phyloP scores from a whole-genome alignment of 2,888 invertebrate species.

The Smittia sp. region DNA sequence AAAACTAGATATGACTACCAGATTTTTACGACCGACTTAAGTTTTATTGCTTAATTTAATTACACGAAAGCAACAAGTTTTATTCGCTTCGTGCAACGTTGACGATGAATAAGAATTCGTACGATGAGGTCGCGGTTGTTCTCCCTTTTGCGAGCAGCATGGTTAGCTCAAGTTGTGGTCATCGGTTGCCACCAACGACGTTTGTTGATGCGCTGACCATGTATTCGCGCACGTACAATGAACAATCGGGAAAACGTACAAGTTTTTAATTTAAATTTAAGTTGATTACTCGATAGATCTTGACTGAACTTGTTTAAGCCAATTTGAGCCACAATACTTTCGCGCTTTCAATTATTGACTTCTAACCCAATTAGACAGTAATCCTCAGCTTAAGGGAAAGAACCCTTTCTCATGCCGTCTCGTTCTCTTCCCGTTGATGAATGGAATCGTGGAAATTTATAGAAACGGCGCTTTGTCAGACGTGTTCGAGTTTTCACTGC shows the following conservation, averaged over 20 bases:
- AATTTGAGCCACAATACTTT: neutral
- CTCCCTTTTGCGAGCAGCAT: neutral
- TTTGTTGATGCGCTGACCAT: neutral
- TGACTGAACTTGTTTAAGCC: neutral
- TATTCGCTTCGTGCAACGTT: neutral
- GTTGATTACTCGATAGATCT: neutral
- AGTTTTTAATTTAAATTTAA: neutral
- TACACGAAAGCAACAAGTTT: neutral
- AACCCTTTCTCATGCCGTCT: neutral
- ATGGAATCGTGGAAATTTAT: neutral
- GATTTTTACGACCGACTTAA: neutral
- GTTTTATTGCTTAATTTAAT: conserved; percentile 2
- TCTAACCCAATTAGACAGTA: neutral
- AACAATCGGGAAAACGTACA: neutral
- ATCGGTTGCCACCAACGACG: neutral
- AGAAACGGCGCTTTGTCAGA: neutral
- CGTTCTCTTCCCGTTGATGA: neutral
- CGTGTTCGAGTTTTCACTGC: conserved; percentile 29
- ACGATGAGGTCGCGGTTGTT: neutral
- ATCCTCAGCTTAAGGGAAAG: neutral
- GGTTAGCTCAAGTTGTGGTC: neutral
- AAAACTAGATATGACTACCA: neutral
- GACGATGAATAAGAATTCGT: neutral
- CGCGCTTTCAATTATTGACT: neutral
- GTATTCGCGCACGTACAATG: neutral